phyloP scores from a whole-genome alignment of 53 echinoderm and acorn worm species.

The Crossaster papposus region DNA sequence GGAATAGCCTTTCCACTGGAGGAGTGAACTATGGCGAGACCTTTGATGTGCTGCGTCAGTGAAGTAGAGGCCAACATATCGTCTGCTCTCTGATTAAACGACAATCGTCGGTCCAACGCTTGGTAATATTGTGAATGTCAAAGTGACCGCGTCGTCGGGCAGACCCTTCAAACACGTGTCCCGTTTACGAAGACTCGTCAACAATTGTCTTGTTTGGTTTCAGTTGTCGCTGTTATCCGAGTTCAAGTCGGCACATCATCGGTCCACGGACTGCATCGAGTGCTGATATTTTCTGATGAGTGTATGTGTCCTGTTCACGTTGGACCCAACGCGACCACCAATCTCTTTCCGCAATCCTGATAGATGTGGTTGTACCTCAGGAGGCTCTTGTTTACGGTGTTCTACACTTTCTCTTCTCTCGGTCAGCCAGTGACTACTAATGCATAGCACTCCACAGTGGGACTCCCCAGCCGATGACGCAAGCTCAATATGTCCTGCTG shows the following conservation, averaged over 20 bases:
- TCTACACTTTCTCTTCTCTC: conserved; percentile 2
- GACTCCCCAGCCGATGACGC: conserved; percentile 28
- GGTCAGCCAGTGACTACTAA: neutral
- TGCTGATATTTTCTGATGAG: neutral
- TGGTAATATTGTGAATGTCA: neutral
- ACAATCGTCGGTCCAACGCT: conserved; percentile 10
- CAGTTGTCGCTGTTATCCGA: neutral
- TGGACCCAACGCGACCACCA: neutral
- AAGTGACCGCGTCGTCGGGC: neutral
- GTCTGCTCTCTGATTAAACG: neutral
- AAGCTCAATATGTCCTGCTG: conserved; percentile 17
- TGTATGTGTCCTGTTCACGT: neutral
- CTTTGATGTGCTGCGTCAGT: conserved; percentile 56
- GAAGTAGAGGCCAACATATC: conserved; percentile 62
- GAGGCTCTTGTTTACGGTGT: conserved; percentile 20
- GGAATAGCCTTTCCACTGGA: conserved; percentile 51
- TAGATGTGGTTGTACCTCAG: conserved; percentile 21
- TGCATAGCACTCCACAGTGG: conserved; percentile 19
- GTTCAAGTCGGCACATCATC: neutral
- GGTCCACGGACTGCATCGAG: neutral
- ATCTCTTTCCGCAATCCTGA: neutral
- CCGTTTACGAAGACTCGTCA: neutral
- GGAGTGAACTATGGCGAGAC: conserved; percentile 52
- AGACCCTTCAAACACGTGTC: neutral
- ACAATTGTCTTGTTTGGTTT: neutral